These are phyloP conservation scores for Nemotelus nigrinus DNA, from an alignment of 2,888 invertebrate species.

Conservation along the genomic window DNA sequence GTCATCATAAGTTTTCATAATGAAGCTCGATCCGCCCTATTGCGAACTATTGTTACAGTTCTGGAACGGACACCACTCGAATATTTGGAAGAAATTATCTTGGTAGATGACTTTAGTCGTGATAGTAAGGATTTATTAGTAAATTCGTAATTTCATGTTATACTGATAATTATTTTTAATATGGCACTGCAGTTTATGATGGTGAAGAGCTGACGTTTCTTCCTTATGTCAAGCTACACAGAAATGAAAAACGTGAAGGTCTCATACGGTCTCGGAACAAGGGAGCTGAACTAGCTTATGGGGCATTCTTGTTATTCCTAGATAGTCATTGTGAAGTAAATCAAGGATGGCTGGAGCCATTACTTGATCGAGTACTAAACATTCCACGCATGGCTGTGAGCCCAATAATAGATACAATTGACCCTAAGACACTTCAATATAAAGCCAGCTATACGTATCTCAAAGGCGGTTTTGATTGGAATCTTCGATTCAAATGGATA, in stretches of 20 bases:
- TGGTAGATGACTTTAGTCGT: conserved; percentile 60
- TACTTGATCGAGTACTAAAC: conserved; percentile 58
- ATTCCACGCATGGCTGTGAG: conserved; percentile 59
- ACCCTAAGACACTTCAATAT: conserved; percentile 63
- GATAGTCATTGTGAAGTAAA: conserved; percentile 66
- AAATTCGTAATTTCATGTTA: background rate
- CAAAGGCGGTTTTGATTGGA: conserved; percentile 67
- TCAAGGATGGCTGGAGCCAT: conserved; percentile 64
- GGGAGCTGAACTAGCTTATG: conserved; percentile 60
- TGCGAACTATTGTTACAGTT: conserved; percentile 58
- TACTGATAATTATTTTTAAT: background rate
- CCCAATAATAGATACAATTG: conserved; percentile 66
- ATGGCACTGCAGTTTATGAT: conserved; percentile 36
- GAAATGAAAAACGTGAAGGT: conserved; percentile 59
- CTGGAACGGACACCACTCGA: conserved; percentile 56
- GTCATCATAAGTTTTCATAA: conserved; percentile 60
- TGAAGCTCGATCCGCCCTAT: conserved; percentile 59
- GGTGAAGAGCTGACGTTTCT: conserved; percentile 46
- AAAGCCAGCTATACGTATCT: conserved; percentile 58
- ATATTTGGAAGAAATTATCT: conserved; percentile 59
- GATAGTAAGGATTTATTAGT: conserved; percentile 54
- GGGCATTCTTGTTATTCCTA: conserved; percentile 62
- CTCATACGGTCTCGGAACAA: conserved; percentile 64
- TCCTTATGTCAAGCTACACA: conserved; percentile 50
- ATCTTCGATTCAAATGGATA: conserved; percentile 66